A percentile compares a stretch with the other conserved stretches of the same genome.
Conservation (phyloP, 2,888 invertebrate genomes). For the Synanthedon andrenaeformis region DNA sequence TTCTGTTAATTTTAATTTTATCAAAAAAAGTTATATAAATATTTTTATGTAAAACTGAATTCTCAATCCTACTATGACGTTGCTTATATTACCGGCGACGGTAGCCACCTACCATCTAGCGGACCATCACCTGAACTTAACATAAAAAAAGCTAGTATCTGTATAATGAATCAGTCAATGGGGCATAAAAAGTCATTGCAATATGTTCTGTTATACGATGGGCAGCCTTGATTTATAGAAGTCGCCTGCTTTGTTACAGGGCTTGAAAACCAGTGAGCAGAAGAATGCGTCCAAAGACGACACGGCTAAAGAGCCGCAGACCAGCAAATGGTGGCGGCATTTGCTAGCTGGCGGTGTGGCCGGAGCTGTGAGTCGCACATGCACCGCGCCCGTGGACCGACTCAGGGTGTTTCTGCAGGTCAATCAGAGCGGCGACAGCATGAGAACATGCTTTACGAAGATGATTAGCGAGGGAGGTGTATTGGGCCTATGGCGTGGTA, state of each 20-base stretch:
- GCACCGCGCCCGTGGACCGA: conserved; percentile 96
- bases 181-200: too few relatives aligned
- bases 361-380: conserved; percentile 94
- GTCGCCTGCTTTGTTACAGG: conserved; percentile 71
- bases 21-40: too few relatives aligned
- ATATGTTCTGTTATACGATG: too few relatives aligned
- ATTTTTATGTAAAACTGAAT: too few relatives aligned
- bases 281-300: conserved; percentile 98
- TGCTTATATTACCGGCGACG: too few relatives aligned
- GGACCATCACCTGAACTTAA: too few relatives aligned
- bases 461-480: conserved; percentile 95
- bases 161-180: too few relatives aligned
- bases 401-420: conserved; percentile 97
- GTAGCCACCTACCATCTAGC: too few relatives aligned
- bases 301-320: conserved; percentile 92
- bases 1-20: too few relatives aligned
- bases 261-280: conserved; percentile 97
- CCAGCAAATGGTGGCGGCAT: conserved; percentile 99
- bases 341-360: conserved; percentile 97
- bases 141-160: too few relatives aligned
- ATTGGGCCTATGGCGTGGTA: conserved; percentile 94
- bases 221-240: background rate
- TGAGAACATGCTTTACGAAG: conserved; percentile 81
- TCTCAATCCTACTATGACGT: too few relatives aligned
- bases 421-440: conserved; percentile 85